Evolutionary conservation across 2,888 invertebrate genomes (phyloP), one percentile per base, ranked within the genome.

Genomic region (Leistus spinibarbis): DNA sequence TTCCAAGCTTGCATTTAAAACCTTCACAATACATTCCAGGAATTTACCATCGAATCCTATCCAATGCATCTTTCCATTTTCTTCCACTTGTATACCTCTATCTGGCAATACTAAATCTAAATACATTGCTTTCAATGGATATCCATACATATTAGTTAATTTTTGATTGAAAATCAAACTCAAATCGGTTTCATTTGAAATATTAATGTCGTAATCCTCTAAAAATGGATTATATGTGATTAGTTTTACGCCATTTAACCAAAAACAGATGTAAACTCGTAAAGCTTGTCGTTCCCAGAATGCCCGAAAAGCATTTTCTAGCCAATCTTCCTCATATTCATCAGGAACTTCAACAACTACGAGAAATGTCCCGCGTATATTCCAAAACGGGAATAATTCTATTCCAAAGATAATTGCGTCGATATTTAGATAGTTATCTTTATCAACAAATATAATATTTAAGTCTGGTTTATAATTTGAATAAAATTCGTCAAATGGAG

Each of bases 151-250:
- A 13, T 71, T 64, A n/a, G 20, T 13, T 54, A 54, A 53, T 64
- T 19, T 71, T 3, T 24, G 13, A 17, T 53, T 54, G 10, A 63
- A 71, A 17, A 9, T 53, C 24, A 54, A n/a, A 5, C 22, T 16
- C 10, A n/a, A 19, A 13, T 40, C 24, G 16, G 17, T 9, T 16
- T 54, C 64, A 23, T 64, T 54, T 3, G 54, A 63, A n/a, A 71
- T 64, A 23, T 71, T 64, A 16, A 16, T 54, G 24, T 23, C 64
- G 27, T 63, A 71, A 23, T 71, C 64, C 16, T 24, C 17, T 5
- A 71, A 54, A 24, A 71, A 71, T 64, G 71, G 71, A 64, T 71
- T 64, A 54, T 63, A 71, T 9, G 64, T 24, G 23, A 64, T 64
- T 7, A 71, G 10, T 71, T 71, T 67, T 7, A 67, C 16, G 5